Conservation (phyloP, 2,113 vertebrate species). For the Menura novaehollandiae region DNA sequence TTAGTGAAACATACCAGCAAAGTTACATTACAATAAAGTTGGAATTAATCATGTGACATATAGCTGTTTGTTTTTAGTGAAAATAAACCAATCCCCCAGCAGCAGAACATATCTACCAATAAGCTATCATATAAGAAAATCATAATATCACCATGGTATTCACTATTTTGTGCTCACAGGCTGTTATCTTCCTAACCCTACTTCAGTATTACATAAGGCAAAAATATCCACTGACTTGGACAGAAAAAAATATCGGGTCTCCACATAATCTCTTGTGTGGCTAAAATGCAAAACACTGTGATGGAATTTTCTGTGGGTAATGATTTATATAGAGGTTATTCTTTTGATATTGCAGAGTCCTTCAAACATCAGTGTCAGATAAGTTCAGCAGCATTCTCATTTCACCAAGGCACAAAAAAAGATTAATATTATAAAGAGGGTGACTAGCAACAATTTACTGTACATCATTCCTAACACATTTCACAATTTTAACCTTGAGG, state of each 20-base stretch:
- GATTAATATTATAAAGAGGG: not conserved
- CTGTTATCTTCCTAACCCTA: not conserved
- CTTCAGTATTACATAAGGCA: not conserved
- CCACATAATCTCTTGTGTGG: not conserved
- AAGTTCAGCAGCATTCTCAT: not conserved
- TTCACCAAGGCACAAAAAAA: not conserved
- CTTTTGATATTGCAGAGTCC: not conserved
- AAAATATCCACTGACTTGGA: not conserved
- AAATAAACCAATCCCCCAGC: not conserved
- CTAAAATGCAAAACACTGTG: not conserved
- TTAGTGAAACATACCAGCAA: not conserved
- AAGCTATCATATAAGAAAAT: not conserved
- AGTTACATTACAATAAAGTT: not conserved
- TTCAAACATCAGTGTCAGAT: not conserved
- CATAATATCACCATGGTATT: not conserved
- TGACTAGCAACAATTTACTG: not conserved
- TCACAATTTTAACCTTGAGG: constrained; percentile 17
- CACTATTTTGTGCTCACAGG: not conserved
- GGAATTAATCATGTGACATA: not conserved
- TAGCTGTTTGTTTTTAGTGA: not conserved
- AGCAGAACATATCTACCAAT: not conserved
- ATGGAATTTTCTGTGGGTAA: not conserved
- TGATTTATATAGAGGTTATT: not conserved
- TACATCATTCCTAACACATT: not conserved
- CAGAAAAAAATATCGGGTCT: not conserved